phyloP scores from a whole-genome alignment of 2,888 invertebrate genomes.

The Thereva unica region DNA sequence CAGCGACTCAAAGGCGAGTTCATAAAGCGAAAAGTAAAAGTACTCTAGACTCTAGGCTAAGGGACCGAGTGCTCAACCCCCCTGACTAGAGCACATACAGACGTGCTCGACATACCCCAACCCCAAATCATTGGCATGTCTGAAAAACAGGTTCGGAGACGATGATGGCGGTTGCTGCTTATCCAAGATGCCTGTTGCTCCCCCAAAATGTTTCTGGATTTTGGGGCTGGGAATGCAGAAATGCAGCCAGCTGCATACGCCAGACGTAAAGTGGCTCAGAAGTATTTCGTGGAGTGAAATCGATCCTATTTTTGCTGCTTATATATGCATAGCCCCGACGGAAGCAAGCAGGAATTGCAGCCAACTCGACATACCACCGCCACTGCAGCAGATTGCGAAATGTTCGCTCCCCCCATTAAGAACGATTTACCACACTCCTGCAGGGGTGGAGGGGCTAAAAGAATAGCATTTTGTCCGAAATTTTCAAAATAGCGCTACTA shows the following conservation, averaged over 20 bases:
- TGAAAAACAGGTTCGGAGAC: not conserved
- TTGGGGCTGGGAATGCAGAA: no score
- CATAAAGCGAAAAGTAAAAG: no score
- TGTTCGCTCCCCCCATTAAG: conserved; percentile 27
- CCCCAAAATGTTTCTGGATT: conserved; percentile 4
- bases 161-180: conserved; percentile 2
- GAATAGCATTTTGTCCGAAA: conserved; percentile 1
- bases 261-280: conserved; percentile 17
- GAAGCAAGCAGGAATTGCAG: conserved; percentile 31
- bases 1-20: no score
- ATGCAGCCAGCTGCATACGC: conserved; percentile 8
- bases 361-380: conserved; percentile 29
- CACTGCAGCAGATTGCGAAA: conserved; percentile 33
- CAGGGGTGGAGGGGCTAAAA: conserved; percentile 14
- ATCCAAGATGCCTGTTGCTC: conserved; percentile 33
- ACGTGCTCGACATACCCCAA: no score
- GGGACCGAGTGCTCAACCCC: no score
- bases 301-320: conserved; percentile 2
- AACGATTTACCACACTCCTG: conserved; percentile 30
- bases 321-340: conserved; percentile 24
- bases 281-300: not conserved
- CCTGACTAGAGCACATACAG: no score
- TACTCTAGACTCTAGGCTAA: no score
- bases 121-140: no score
- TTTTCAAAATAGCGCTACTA: no score